These are phyloP conservation scores for Macquaria ambigua DNA, from an alignment of 2,113 vertebrate genomes.

Conservation along the genomic window DNA sequence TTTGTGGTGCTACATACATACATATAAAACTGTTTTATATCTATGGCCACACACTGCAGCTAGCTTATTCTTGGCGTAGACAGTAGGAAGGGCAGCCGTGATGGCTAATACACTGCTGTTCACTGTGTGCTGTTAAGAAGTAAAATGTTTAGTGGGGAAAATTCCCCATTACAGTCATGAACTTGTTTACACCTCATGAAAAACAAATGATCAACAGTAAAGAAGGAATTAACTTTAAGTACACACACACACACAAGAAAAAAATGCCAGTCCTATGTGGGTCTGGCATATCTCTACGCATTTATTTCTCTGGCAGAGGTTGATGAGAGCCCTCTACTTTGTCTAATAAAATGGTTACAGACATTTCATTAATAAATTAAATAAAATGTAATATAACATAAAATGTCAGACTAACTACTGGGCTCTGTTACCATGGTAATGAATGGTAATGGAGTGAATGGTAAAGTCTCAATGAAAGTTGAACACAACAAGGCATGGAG, in stretches of 20 bases:
- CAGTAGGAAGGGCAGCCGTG: too few species aligned
- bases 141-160: too few species aligned
- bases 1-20: too few species aligned
- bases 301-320: neutral
- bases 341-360: neutral
- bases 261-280: neutral
- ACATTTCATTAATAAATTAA: neutral
- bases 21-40: too few species aligned
- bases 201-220: neutral
- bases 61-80: too few species aligned
- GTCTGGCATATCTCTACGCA: neutral
- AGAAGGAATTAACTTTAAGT: neutral
- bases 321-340: neutral
- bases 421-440: slow-evolving; percentile 54
- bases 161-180: too few species aligned
- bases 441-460: too few species aligned
- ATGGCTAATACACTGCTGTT: too few species aligned
- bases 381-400: neutral
- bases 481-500: neutral
- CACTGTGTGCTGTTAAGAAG: too few species aligned
- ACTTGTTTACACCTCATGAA: neutral
- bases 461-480: slow-evolving; percentile 6
- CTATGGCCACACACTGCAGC: too few species aligned
- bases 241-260: too few species aligned
- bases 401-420: neutral